A percentile compares a stretch with the other conserved stretches of the same genome.
These are phyloP conservation scores for Drosophila mauritiana DNA, from an alignment of 1,140 invertebrate genomes.

Conservation along the genomic window DNA sequence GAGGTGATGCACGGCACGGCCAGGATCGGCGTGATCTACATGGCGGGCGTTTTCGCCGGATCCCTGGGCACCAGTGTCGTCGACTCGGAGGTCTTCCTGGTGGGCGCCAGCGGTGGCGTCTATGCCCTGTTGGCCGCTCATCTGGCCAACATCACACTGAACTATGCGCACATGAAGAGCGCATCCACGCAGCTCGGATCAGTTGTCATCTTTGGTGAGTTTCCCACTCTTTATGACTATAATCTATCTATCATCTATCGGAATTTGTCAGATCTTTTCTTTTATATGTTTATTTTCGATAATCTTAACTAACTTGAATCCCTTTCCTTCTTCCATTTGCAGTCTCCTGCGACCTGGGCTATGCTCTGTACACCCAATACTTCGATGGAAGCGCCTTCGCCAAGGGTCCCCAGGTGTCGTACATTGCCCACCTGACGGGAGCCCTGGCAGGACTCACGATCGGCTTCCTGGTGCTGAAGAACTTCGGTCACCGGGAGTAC, in stretches of 20 bases:
- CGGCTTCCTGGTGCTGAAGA: slow-evolving; percentile 96
- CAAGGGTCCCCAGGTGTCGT: slow-evolving; percentile 92
- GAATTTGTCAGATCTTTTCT: not conserved
- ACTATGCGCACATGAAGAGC: slow-evolving; percentile 98
- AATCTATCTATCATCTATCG: not conserved
- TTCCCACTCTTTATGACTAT: not conserved
- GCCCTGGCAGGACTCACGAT: slow-evolving; percentile 95
- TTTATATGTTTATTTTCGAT: not conserved
- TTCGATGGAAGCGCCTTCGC: slow-evolving; percentile 87
- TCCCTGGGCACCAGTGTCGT: slow-evolving; percentile 96
- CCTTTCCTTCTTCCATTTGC: slow-evolving; percentile 61
- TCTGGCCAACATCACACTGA: slow-evolving; percentile 96
- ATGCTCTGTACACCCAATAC: slow-evolving; percentile 96
- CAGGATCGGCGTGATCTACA: slow-evolving; percentile 95
- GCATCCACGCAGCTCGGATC: slow-evolving; percentile 95
- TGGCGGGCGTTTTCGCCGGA: slow-evolving; percentile 96
- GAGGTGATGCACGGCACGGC: slow-evolving; percentile 98
- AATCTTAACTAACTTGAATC: slow-evolving; percentile 20
- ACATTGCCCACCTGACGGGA: slow-evolving; percentile 97
- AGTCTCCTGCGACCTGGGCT: slow-evolving; percentile 97
- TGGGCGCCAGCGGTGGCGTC: slow-evolving; percentile 96
- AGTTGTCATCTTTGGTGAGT: slow-evolving; percentile 96
- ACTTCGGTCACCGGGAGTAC: slow-evolving; percentile 97
- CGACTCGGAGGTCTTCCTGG: slow-evolving; percentile 96
- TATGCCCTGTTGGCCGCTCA: slow-evolving; percentile 97